A percentile compares a stretch with the other conserved stretches of the same genome.
These are phyloP conservation scores for Apodemia zela DNA, from an alignment of 2,888 invertebrate genomes.

Conservation along the genomic window DNA sequence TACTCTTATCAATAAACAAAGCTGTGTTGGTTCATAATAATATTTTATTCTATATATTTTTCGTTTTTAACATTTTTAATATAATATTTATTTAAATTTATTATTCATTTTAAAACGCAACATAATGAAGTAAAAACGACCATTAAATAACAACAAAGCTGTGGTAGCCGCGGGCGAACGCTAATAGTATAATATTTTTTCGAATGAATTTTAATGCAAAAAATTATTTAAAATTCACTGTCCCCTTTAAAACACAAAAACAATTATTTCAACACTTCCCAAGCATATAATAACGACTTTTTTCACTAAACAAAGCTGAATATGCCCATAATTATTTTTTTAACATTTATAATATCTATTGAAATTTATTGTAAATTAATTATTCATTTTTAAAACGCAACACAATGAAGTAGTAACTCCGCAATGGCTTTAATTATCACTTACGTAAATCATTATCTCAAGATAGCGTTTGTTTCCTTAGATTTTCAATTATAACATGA, in stretches of 20 bases:
- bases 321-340: background rate
- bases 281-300: background rate
- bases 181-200: too few relatives aligned
- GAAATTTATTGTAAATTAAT: background rate
- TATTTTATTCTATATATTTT: too few relatives aligned
- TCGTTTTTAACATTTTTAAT: too few relatives aligned
- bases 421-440: constrained; percentile 17
- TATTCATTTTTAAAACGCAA: background rate
- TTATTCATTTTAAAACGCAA: too few relatives aligned
- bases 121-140: too few relatives aligned
- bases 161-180: too few relatives aligned
- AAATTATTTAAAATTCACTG: background rate
- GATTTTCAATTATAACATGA: constrained; percentile 23
- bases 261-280: background rate
- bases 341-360: background rate
- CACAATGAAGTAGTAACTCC: background rate
- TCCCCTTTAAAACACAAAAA: background rate
- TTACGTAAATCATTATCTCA: constrained; percentile 31
- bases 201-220: too few relatives aligned
- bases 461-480: constrained; percentile 35
- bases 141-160: too few relatives aligned
- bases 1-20: too few relatives aligned
- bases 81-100: too few relatives aligned
- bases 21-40: too few relatives aligned
- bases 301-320: background rate